Conservation (phyloP, 2,888 invertebrate genomes). For the Fragum fragum region DNA sequence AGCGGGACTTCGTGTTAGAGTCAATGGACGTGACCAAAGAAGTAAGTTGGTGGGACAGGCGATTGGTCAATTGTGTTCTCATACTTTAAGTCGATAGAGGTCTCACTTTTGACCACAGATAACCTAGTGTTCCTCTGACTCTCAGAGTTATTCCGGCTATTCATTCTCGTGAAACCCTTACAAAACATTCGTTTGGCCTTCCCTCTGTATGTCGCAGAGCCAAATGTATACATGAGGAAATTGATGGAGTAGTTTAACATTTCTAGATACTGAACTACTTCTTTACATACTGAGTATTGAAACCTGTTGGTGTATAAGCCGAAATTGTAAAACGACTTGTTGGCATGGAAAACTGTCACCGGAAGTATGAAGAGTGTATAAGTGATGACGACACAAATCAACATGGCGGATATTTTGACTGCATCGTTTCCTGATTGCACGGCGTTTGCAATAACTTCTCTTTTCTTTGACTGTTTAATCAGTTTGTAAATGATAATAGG, state of each 20-base stretch:
- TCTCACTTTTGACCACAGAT: no score
- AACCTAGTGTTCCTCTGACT: no score
- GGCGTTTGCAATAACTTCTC: conserved; percentile 31
- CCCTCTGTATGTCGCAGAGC: conserved; percentile 62
- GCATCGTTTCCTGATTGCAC: conserved; percentile 37
- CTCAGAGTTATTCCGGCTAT: no score
- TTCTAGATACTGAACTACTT: conserved; percentile 72
- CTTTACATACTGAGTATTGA: conserved; percentile 59
- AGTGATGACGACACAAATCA: conserved; percentile 70
- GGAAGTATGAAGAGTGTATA: conserved; percentile 73
- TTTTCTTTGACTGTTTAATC: conserved; percentile 27
- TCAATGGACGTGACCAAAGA: no score
- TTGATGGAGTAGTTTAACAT: conserved; percentile 77
- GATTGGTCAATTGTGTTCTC: no score
- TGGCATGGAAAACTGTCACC: conserved; percentile 69
- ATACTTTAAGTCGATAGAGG: no score
- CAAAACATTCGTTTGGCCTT: neutral
- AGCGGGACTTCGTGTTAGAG: no score
- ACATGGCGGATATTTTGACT: conserved; percentile 66
- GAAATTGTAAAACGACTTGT: conserved; percentile 57
- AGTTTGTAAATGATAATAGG: conserved; percentile 62
- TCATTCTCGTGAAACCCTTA: no score
- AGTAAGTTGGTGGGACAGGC: no score
- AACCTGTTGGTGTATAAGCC: conserved; percentile 65
- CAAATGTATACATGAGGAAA: conserved; percentile 75